These are phyloP conservation scores for Venturia canescens DNA, from an alignment of 1,140 invertebrate species.

Conservation along the genomic window DNA sequence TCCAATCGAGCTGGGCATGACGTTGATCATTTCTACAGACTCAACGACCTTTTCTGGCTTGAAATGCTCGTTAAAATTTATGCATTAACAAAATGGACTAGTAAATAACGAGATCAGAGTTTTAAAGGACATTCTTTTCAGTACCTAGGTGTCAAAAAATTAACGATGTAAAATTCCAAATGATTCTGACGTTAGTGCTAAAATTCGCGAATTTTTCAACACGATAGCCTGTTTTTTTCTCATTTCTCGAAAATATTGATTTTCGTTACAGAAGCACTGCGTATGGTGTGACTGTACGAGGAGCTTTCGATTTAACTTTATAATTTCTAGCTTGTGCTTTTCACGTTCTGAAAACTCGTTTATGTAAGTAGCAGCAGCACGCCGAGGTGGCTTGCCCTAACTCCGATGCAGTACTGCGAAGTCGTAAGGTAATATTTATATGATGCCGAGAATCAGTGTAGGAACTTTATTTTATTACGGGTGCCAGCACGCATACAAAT, in stretches of 20 bases:
- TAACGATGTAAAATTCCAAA: no score
- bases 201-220: no score
- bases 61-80: no score
- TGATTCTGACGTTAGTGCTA: no score
- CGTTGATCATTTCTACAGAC: no score
- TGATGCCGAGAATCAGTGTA: background rate
- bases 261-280: background rate
- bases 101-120: no score
- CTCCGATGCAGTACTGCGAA: background rate
- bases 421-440: constrained; percentile 14
- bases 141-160: no score
- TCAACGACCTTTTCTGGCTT: no score
- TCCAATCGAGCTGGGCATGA: background rate
- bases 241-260: background rate
- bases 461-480: background rate
- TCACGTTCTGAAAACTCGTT: background rate
- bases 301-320: constrained; percentile 28
- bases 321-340: constrained; percentile 7
- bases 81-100: no score
- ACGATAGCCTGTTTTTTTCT: background rate
- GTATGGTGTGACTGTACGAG: no score
- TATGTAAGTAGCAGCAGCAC: constrained; percentile 9
- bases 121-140: no score
- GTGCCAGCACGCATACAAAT: background rate
- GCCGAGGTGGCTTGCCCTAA: background rate